Evolutionary conservation across 2,797 vertebrate species (phyloP), one percentile per base, ranked within the genome.

Genomic region (Scolopax bukidnonensis): DNA sequence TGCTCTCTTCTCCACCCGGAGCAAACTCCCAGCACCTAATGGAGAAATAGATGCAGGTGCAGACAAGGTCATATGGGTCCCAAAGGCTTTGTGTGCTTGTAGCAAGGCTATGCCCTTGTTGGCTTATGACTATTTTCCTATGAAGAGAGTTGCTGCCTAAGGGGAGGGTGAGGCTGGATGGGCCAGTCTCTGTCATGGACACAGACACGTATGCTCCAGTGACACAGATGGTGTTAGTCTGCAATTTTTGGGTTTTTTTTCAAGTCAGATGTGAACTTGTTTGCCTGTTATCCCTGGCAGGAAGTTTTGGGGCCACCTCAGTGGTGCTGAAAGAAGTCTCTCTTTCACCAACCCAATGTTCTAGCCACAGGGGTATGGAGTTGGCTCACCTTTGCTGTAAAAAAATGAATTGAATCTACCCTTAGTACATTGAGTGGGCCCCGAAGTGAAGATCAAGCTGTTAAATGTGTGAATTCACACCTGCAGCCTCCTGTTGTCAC

Each of bases 191-290:
- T 59, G 28, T 33, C 10, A 20, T 1, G 8, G 57, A 50, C 11
- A 23, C 5, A 82, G 41, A 25, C 1, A 11, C 0, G 0, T 19
- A 11, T n/a, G 36, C 20, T 67, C 25, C n/a, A 19, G 13, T 32
- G 16, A 27, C 9, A 27, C 19, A 32, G 10, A n/a, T 23, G 20
- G 5, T 50, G 24, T 70, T 64, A 40, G 24, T 28, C n/a, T 63
- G n/a, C 36, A 56, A 2, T 23, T 56, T 70, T 41, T 6, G 8
- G 1, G 4, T 2, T 16, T 36, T 59, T 69, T 40, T 51, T 4
- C 32, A 59, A 59, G 19, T 32, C 18, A 38, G 28, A 38, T 74
- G 12, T 63, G 32, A 50, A 27, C 54, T 56, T 33, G 27, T 20
- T 73, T 85, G 12, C 12, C 32, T 60, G 30, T 25, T 64, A 11